Percentiles rank a stretch among this genome's conserved stretches.
Conservation (phyloP, 2,888 invertebrate genomes). For the Sminthurides aquaticus region DNA sequence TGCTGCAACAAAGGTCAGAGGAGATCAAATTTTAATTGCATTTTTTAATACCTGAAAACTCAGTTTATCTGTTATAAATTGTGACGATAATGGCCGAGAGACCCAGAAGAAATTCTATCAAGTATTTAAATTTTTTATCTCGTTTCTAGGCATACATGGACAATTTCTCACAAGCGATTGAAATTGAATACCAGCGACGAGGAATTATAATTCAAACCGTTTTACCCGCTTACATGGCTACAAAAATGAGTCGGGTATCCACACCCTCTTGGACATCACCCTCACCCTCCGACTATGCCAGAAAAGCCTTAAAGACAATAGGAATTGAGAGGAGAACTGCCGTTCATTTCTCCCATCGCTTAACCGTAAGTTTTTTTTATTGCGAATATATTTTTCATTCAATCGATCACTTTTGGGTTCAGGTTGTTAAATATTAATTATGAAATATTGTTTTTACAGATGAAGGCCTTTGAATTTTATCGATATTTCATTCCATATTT, state of each 20-base stretch:
- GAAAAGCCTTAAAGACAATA: conserved; percentile 61
- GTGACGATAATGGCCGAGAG: background rate
- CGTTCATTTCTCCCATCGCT: conserved; percentile 65
- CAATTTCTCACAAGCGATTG: conserved; percentile 68
- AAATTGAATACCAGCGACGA: conserved; percentile 62
- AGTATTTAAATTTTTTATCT: background rate
- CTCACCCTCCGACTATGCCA: conserved; percentile 62
- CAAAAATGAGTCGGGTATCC: conserved; percentile 79
- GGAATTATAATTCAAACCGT: conserved; percentile 75
- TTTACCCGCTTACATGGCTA: conserved; percentile 80
- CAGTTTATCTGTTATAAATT: too few relatives aligned
- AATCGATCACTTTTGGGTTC: background rate
- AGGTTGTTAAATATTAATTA: background rate
- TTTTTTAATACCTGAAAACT: too few relatives aligned
- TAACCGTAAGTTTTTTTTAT: conserved; percentile 50
- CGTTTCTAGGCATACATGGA: conserved; percentile 64
- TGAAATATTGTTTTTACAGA: conserved; percentile 5
- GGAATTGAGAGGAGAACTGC: conserved; percentile 64
- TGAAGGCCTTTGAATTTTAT: conserved; percentile 6
- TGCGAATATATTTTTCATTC: background rate
- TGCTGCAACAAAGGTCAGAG: conserved; percentile 70
- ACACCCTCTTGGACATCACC: conserved; percentile 65
- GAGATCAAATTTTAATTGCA: background rate
- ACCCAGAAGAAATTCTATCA: background rate
- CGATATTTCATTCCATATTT: background rate